Base-by-base conservation (phyloP, 2,888 invertebrate species). In the Drosophila prostipennis region DNA sequence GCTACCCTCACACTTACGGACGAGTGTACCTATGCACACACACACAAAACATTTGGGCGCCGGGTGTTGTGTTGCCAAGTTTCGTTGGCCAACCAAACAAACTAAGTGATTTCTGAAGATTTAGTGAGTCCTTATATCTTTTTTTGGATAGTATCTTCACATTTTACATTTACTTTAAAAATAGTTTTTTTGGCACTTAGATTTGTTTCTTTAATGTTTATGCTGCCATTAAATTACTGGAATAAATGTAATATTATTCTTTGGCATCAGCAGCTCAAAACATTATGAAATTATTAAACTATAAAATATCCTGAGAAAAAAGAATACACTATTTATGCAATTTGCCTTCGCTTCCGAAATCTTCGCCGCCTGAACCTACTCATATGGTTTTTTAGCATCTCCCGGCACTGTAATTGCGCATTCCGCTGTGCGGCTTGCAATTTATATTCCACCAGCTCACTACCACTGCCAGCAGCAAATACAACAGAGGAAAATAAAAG, bases 371-470 rank as follows among this genome's bases (percentile, higher is more conserved):
- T 67, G 52, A 11, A 32, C 43, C 10, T 8, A 49, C 73, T 54
- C 71, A 71, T 72, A 59, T 72, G 73, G 39, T 45, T 71, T 63
- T 56, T 61, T 45, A 48, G 61, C 48, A 48, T 43, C 71, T 63
- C 71, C 53, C 61, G 52, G 53, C 71, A 56, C 55, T 52, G 72
- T 72, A 72, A 72, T 72, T 72, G 72, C 72, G 72, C 72, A 72
- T 72, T 72, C 72, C 65, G 55, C 65, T 48, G 58, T 60, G 72
- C 39, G 59, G 59, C 68, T 67, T 67, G 73, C 73, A 73, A 73
- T 73, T 73, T 73, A 73, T 73, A 67, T 73, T 72, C 67, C 65
- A 46, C 55, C 43, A 58, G 52, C 58, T 64, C 64, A 42, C 46
- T 48, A 40, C 54, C 48, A 51, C 40, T 34, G 34, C 56, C 40